Evolutionary conservation across 2,888 invertebrate genomes (phyloP), one percentile per base, ranked within the genome.

Genomic region (Phaedon cochleariae): DNA sequence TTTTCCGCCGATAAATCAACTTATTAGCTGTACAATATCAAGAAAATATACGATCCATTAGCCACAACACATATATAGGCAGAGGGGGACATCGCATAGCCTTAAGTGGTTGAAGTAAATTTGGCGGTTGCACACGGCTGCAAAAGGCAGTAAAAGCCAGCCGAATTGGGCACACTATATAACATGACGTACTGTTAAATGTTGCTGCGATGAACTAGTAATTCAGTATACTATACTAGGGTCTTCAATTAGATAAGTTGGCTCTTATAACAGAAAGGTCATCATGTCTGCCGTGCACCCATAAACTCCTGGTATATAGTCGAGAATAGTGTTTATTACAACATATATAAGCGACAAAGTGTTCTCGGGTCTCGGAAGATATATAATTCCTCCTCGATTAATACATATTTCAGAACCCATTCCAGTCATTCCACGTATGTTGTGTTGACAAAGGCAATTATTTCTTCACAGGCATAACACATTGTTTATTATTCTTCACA

Each of bases 241-340:
- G 78, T 81, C 81, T 81, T 82, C 82, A 83, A 83, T 83, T 83
- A 83, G 81, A 79, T 77, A 80, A 82, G 78, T 82, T 81, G 78
- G 77, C 80, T 77, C 80, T 80, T 80, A 79, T 73, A 71, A 67
- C 68, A 68, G 41, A 41, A 73, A 76, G 74, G 74, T 75, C 74
- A 77, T 76, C 75, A 74, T 76, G 73, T 74, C 73, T 71, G 71
- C 75, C 74, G 74, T 73, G 74, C 69, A 71, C 72, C 71, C 73
- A 76, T 78, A 77, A 77, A 73, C 77, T 74, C 72, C n/a, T n/a
- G 72, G 73, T 15, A 72, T 73, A 75, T 72, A 73, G 73, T 76
- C 68, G 65, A 71, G 74, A 77, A 74, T 73, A 77, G 76, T 76
- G 75, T 77, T 78, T 77, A 78, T 77, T 74, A 72, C 41, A 74